Conservation (phyloP, 2,797 vertebrate genomes). For the Denticeps clupeoides region DNA sequence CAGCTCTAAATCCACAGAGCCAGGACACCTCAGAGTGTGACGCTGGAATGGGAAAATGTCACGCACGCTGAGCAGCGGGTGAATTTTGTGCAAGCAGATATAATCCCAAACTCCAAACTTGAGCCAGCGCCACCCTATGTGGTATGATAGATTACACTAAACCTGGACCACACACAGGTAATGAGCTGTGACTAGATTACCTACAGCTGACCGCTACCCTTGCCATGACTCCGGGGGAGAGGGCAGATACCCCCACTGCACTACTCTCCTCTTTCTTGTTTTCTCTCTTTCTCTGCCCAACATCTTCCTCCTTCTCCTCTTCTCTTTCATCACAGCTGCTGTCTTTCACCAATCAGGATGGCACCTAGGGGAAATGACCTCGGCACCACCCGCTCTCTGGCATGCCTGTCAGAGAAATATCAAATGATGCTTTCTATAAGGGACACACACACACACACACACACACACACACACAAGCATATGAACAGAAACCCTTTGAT, state of each 20-base stretch:
- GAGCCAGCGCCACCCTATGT: constrained; percentile 38
- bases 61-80: constrained; percentile 37
- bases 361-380: too few relatives aligned
- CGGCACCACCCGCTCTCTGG: too few relatives aligned
- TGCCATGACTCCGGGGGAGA: constrained; percentile 7
- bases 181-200: constrained; percentile 47
- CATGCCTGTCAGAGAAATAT: too few relatives aligned
- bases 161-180: constrained; percentile 34
- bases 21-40: constrained; percentile 24
- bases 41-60: constrained; percentile 27
- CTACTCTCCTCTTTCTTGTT: not conserved
- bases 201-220: constrained; percentile 24
- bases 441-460: not conserved
- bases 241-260: not conserved
- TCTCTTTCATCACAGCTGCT: not conserved
- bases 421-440: too few relatives aligned
- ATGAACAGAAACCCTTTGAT: too few relatives aligned
- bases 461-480: not conserved
- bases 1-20: constrained; percentile 25
- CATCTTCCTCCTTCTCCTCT: not conserved
- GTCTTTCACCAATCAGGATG: not conserved
- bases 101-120: constrained; percentile 55
- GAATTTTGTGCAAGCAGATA: constrained; percentile 44
- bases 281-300: not conserved
- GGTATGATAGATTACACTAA: constrained; percentile 46